A percentile compares a stretch with the other conserved stretches of the same genome.
Evolutionary conservation across 2,113 vertebrate genomes (phyloP).

Genomic region (cattle (Bos taurus)): DNA sequence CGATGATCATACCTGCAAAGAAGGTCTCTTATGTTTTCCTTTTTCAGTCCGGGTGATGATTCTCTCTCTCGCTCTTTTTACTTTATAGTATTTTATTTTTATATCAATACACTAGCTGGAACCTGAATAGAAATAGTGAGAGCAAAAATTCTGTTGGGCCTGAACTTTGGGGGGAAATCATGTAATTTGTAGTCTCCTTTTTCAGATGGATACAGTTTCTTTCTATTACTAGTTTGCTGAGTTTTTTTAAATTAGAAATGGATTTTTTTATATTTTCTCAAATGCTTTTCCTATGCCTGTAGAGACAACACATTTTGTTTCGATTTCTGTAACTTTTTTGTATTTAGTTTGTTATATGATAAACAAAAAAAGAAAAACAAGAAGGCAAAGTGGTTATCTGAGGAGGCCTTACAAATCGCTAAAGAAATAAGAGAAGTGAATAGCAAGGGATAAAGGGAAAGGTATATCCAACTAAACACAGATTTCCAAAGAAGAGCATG

Average conservation of each 20-base stretch:
- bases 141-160: neutral
- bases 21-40: neutral
- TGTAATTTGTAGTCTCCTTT: neutral
- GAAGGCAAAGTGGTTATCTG: neutral
- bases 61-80: neutral
- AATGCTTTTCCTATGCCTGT: neutral
- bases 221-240: neutral
- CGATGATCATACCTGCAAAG: neutral
- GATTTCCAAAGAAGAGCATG: neutral
- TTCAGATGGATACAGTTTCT: neutral
- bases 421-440: neutral
- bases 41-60: too few species aligned
- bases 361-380: neutral
- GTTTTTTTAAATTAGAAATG: neutral
- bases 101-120: neutral
- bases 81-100: neutral
- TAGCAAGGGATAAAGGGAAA: neutral
- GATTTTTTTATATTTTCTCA: neutral
- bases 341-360: neutral
- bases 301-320: neutral
- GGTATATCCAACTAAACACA: neutral
- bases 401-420: neutral
- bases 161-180: neutral
- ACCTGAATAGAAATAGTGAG: neutral
- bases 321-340: neutral